Evolutionary conservation across 2,888 invertebrate species (phyloP), one percentile per base, ranked within the genome.

Genomic region (Diaprepes abbreviatus): DNA sequence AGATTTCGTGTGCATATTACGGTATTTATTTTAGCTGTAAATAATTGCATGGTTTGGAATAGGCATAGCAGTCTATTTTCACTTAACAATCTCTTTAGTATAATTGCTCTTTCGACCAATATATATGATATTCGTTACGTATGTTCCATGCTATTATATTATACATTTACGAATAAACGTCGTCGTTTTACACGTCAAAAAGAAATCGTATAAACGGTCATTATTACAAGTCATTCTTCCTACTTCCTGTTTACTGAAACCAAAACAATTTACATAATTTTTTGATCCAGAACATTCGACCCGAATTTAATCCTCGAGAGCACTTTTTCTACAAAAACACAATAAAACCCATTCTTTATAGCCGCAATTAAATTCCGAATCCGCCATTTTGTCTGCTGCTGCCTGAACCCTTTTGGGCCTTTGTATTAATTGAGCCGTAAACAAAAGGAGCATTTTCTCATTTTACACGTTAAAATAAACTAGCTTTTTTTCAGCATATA

Each of bases 351-450:
- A 48, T 48, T 48, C 24, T 48, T 48, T 48, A 48, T 12, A 24
- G 12, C 14, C 24, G 12, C 48, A 48, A 48, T 48, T 48, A 48
- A 48, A 48, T 48, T 48, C 48, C 24, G 24, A 48, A 48, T 48
- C 24, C 24, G 12, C 48, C 48, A 48, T 48, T 48, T 48, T 48
- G 48, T 48, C 48, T 48, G 48, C 24, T 48, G 48, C 24, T 12
- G 48, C 5, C 48, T 48, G 10, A 48, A 48, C 24, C 24, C 48
- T 48, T 48, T 28, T 48, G 24, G 24, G 24, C 48, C 48, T 48
- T 24, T 28, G 48, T 48, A 48, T 24, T 48, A 48, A 48, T 48
- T 48, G 48, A 48, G 48, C 24, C 12, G 48, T 48, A 48, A 24
- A 48, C 24, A 12, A 28, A n/a, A 35, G 3, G 35, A 35, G 35